These are phyloP conservation scores for Gallinago media DNA, from an alignment of 2,113 vertebrate species.

Conservation along the genomic window DNA sequence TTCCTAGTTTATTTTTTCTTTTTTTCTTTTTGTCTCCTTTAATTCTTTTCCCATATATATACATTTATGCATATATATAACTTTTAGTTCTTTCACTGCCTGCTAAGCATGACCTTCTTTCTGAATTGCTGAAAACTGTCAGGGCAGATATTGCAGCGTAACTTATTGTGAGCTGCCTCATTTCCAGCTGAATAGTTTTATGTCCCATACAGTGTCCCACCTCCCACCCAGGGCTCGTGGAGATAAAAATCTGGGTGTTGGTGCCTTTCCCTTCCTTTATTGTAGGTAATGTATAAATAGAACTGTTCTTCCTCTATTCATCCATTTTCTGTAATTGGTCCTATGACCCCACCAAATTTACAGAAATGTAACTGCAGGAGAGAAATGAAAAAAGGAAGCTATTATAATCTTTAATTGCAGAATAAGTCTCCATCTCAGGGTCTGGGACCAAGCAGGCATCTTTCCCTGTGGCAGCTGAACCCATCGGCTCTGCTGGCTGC, in stretches of 20 bases:
- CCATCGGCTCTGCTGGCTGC: neutral
- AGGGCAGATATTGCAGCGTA: too few relatives aligned
- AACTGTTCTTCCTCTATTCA: neutral
- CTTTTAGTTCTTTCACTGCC: neutral
- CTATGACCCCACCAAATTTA: neutral
- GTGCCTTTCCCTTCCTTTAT: neutral
- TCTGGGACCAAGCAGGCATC: fast-evolving
- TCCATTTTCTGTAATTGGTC: neutral
- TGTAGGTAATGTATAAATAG: neutral
- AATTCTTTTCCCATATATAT: neutral
- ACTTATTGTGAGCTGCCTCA: neutral
- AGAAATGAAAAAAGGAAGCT: neutral
- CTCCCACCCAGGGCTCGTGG: fast-evolving
- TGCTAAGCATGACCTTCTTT: neutral
- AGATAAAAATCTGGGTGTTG: neutral
- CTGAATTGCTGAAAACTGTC: neutral
- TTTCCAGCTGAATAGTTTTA: neutral
- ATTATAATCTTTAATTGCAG: neutral
- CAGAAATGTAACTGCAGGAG: neutral
- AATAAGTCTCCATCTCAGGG: neutral
- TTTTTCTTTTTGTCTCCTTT: neutral
- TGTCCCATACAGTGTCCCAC: neutral
- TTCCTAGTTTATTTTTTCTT: neutral
- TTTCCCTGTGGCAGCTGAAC: fast-evolving
- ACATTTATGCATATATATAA: fast-evolving